Conservation (phyloP, 2,113 vertebrate species). For the Paramormyrops kingsleyae region DNA sequence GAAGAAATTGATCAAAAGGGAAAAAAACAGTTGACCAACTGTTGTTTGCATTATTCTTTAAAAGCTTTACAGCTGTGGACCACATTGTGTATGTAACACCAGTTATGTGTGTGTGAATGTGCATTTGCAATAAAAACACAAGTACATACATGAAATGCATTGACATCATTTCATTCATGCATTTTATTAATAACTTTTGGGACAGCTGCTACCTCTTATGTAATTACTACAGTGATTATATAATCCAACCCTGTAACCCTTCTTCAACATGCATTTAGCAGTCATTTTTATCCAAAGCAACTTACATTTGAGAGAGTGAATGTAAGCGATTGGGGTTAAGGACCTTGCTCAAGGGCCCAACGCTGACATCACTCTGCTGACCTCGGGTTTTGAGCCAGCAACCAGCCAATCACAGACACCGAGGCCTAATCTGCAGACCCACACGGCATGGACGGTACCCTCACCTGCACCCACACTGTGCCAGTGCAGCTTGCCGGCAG, state of each 20-base stretch:
- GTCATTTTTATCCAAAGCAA: not conserved
- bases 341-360: not conserved
- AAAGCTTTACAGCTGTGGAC: not conserved
- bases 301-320: not conserved
- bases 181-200: not conserved
- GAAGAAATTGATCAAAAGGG: not conserved
- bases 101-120: not conserved
- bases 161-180: not conserved
- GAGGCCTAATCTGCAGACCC: not conserved
- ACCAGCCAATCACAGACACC: not conserved
- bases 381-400: not conserved
- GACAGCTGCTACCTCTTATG: not conserved
- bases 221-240: not conserved
- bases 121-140: conserved; percentile 16
- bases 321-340: not conserved
- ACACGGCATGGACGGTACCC: not conserved
- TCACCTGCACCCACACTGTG: not conserved
- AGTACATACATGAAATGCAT: conserved; percentile 7
- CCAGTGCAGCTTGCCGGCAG: not conserved
- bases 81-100: conserved; percentile 13
- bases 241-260: not conserved
- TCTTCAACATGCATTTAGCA: not conserved
- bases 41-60: not conserved
- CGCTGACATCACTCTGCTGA: not conserved
- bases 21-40: not conserved